These are phyloP conservation scores for Procambarus virginalis DNA, from an alignment of 1,140 invertebrate species.

Conservation along the genomic window DNA sequence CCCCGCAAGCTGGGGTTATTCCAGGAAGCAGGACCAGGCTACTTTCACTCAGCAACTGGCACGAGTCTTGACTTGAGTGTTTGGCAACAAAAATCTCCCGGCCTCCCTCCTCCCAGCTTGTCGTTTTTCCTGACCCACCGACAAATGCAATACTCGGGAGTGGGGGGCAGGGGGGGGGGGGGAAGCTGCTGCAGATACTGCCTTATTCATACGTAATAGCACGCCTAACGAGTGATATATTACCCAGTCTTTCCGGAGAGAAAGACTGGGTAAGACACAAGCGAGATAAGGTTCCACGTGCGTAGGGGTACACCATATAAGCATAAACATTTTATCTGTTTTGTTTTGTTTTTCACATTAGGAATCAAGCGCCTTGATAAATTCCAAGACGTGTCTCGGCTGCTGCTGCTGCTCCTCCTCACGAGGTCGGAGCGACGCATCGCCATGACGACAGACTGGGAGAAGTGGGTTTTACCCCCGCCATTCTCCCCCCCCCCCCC, in stretches of 20 bases:
- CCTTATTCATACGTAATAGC: not conserved
- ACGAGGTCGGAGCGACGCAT: slow-evolving; percentile 11
- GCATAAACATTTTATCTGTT: not conserved
- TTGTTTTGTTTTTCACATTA: not conserved
- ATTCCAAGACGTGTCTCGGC: not conserved
- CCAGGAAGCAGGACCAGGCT: slow-evolving; percentile 42
- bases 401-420: too few relatives aligned
- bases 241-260: not conserved
- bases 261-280: not conserved
- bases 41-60: slow-evolving; percentile 59
- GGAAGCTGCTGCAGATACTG: not conserved
- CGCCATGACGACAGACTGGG: slow-evolving; percentile 50
- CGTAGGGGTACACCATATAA: not conserved
- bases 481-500: not conserved
- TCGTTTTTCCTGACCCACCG: slow-evolving; percentile 17
- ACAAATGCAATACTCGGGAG: too few relatives aligned
- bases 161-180: not conserved
- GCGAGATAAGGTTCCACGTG: not conserved
- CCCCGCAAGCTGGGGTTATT: slow-evolving; percentile 8
- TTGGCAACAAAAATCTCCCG: slow-evolving; percentile 32
- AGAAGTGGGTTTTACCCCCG: slow-evolving; percentile 61
- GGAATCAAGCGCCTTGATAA: not conserved
- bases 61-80: slow-evolving; percentile 32
- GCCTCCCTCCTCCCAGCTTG: too few relatives aligned
- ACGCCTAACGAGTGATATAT: too few relatives aligned